Percentiles rank a stretch among this genome's conserved stretches.
Conservation (phyloP, 2,797 vertebrate genomes). For the Artibeus jamaicensis region DNA sequence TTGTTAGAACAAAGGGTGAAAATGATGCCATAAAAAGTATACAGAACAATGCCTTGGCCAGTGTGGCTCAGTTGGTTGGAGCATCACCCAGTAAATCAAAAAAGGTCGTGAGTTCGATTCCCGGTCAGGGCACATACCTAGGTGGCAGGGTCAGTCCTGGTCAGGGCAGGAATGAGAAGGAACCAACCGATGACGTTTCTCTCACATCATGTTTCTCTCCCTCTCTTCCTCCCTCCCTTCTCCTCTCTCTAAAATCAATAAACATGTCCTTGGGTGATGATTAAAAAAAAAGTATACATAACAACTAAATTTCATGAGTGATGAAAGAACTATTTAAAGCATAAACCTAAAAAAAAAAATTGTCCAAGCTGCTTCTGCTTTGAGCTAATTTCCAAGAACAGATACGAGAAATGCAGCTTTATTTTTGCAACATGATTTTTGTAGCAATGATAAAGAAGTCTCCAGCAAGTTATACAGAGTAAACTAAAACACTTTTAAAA, state of each 20-base stretch:
- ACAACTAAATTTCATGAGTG: not conserved
- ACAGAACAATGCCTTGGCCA: not conserved
- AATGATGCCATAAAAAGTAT: not conserved
- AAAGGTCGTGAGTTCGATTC: not conserved
- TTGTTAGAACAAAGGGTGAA: slow-evolving; percentile 4
- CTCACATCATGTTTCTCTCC: not conserved
- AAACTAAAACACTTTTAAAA: not conserved
- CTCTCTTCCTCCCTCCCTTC: not conserved
- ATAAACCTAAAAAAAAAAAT: slow-evolving; percentile 1
- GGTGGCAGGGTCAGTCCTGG: too few relatives aligned
- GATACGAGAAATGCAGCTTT: slow-evolving; percentile 18
- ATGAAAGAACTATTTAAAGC: slow-evolving; percentile 12
- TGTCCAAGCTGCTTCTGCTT: slow-evolving; percentile 13
- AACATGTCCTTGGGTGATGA: not conserved
- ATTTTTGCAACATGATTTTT: slow-evolving; percentile 39
- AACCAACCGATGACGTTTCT: not conserved
- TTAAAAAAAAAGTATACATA: not conserved
- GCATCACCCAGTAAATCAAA: not conserved
- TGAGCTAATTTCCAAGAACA: slow-evolving; percentile 10
- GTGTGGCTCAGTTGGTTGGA: not conserved
- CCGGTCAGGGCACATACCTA: too few relatives aligned
- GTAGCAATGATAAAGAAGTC: not conserved
- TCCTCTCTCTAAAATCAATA: not conserved
- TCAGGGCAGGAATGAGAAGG: not conserved
- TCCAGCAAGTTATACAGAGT: not conserved